A percentile compares a stretch with the other conserved stretches of the same genome.
Evolutionary conservation across 2,113 vertebrate genomes (phyloP).

Genomic region (Poeciliopsis turrubarensis): DNA sequence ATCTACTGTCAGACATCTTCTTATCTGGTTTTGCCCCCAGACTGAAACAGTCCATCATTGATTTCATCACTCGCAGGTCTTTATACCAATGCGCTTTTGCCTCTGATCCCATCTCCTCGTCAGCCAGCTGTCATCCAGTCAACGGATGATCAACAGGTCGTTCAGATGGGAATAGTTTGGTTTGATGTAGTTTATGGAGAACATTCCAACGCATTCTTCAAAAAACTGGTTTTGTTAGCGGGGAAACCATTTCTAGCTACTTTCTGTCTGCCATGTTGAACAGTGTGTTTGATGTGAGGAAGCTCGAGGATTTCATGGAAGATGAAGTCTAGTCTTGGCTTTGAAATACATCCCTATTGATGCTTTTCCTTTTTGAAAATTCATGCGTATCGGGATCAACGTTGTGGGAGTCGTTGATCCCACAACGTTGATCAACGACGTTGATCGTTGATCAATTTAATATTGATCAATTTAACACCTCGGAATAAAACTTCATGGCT

Average conservation of each 20-base stretch:
- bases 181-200: background rate
- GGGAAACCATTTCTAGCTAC: background rate
- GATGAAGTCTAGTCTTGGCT: too few species aligned
- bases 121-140: background rate
- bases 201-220: background rate
- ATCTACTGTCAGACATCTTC: background rate
- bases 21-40: background rate
- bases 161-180: conserved; percentile 4
- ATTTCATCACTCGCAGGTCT: background rate
- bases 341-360: background rate
- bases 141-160: conserved; percentile 44
- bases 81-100: background rate
- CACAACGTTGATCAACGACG: too few species aligned
- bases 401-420: background rate
- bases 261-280: background rate
- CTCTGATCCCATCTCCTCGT: background rate
- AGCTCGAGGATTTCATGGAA: background rate
- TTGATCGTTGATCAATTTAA: too few species aligned
- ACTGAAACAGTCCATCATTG: background rate
- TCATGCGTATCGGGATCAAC: background rate
- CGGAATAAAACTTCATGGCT: too few species aligned
- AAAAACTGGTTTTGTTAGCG: background rate
- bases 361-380: background rate
- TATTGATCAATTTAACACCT: too few species aligned
- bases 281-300: background rate